Percentiles rank a stretch among this genome's conserved stretches.
These are phyloP conservation scores for Aricia artaxerxes DNA, from an alignment of 2,888 invertebrate species.

Conservation along the genomic window DNA sequence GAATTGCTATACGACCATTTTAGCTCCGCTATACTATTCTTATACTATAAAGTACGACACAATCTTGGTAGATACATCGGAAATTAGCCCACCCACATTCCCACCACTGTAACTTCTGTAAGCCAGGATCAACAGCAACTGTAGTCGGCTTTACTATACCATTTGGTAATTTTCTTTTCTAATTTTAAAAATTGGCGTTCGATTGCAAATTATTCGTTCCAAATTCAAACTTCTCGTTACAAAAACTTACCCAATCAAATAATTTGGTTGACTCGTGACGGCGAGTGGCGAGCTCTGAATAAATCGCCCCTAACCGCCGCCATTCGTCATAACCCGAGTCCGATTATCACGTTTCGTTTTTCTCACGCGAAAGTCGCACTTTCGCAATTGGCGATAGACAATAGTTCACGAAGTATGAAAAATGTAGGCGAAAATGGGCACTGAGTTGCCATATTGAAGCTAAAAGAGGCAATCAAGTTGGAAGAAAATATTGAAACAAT, in stretches of 20 bases:
- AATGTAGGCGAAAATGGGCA: background rate
- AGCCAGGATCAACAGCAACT: too few relatives aligned
- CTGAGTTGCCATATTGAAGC: background rate
- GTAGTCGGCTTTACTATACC: too few relatives aligned
- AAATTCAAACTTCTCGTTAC: background rate
- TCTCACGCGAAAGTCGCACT: constrained; percentile 37
- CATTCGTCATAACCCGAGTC: constrained; percentile 45
- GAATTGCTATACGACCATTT: too few relatives aligned
- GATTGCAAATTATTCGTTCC: constrained; percentile 8
- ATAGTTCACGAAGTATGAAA: background rate
- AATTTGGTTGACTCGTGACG: constrained; percentile 53
- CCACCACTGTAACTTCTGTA: too few relatives aligned
- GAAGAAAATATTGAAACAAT: too few relatives aligned
- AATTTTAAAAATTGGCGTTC: too few relatives aligned
- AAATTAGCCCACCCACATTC: too few relatives aligned
- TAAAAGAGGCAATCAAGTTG: too few relatives aligned
- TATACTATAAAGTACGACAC: too few relatives aligned
- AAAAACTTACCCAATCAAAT: constrained; percentile 22
- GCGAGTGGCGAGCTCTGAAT: constrained; percentile 63
- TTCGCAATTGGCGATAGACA: constrained; percentile 7
- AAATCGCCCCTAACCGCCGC: constrained; percentile 52
- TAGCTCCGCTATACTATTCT: too few relatives aligned
- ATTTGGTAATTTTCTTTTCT: too few relatives aligned
- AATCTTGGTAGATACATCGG: too few relatives aligned
- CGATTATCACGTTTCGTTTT: constrained; percentile 38